These are phyloP conservation scores for Numenius phaeopus DNA, from an alignment of 2,797 vertebrate genomes.

Conservation along the genomic window DNA sequence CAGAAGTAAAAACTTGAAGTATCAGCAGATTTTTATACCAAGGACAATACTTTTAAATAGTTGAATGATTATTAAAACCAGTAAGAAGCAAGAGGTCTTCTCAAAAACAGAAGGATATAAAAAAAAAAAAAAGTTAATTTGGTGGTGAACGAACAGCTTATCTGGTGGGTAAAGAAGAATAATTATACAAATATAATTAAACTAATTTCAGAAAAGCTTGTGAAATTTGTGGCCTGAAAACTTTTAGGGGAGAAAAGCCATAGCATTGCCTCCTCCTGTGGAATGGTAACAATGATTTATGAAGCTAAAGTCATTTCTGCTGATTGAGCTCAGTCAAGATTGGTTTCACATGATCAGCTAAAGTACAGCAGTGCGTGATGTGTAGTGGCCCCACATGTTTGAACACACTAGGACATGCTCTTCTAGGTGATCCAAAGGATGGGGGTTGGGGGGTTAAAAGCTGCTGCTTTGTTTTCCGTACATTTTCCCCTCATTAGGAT, in stretches of 20 bases:
- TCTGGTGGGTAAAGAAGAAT: not conserved
- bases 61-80: constrained; percentile 3
- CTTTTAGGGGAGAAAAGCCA: constrained; percentile 65
- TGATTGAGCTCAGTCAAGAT: constrained; percentile 71
- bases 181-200: constrained; percentile 19
- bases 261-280: constrained; percentile 65
- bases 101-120: not conserved
- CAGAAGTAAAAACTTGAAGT: not conserved
- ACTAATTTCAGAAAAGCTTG: constrained; percentile 44
- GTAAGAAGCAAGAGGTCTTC: not conserved
- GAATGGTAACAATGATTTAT: constrained; percentile 80
- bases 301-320: constrained; percentile 74
- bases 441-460: not conserved
- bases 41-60: constrained; percentile 2
- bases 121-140: not conserved
- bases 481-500: constrained; percentile 76
- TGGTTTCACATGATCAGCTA: constrained; percentile 77
- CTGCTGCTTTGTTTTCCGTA: constrained; percentile 53
- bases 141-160: not conserved
- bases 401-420: constrained; percentile 38
- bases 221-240: constrained; percentile 67
- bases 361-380: constrained; percentile 29
- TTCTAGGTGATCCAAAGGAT: constrained; percentile 62
- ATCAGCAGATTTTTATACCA: not conserved
- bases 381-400: constrained; percentile 58